Evolutionary conservation across 2,797 vertebrate genomes (phyloP), one percentile per base, ranked within the genome.

Genomic region (Rhinoraja longicauda): DNA sequence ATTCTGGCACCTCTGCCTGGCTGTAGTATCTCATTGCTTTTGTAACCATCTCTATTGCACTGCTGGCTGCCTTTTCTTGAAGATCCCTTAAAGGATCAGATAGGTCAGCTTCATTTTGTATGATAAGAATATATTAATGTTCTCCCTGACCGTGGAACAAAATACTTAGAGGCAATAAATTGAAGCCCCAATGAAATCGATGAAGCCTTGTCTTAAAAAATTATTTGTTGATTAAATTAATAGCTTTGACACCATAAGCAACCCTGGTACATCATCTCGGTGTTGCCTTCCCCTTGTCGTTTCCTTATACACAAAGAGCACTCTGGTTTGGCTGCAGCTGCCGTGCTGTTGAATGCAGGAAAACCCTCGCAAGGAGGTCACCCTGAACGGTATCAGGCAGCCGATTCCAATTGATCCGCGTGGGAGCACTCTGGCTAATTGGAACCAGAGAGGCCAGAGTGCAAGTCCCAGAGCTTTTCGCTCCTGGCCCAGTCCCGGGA

Each of bases 151-250:
- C 26, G 67, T 39, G 70, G 39, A 91, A 53, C 67, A 64, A 26
- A 72, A 91, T 72, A 70, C 32, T 91, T 72, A 1, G 67, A 39
- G 67, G 39, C 64, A 39, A 21, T 91, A 91, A 91, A 72, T 91
- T 72, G 32, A 90, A 72, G 36, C 39, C 32, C 12, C 36, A 72
- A 45, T 13, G 39, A 91, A 91, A 91, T 91, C 90, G 24, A 91
- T 91, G 12, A 39, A 73, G 36, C 4, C 36, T 45, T 12, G 67
- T 6, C 36, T 73, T 91, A 67, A 53, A 73, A 91, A 73, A 39
- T 91, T 91, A 91, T 29, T 72, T 73, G 90, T 45, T 91, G 39
- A 91, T 91, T 91, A 91, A 45, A 73, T 91, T 91, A 64, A 73
- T 29, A 73, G 21, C 72, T 73, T 70, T 72, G 90, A 39, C 24